A percentile compares a stretch with the other conserved stretches of the same genome.
phyloP scores from a whole-genome alignment of 2,888 invertebrate species.

The Chymomyza caudatula region DNA sequence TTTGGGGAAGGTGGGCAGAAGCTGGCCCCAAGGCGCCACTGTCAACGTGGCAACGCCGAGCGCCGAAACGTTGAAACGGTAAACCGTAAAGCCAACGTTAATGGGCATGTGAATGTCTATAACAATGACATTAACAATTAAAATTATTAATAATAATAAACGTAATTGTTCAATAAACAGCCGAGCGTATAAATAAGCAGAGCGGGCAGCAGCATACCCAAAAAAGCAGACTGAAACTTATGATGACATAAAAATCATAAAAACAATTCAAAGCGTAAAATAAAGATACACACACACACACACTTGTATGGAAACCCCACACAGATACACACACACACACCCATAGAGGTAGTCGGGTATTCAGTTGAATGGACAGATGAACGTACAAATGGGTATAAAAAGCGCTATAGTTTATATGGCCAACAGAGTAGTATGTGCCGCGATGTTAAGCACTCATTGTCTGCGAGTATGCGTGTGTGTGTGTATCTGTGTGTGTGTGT shows the following conservation, averaged over 20 bases:
- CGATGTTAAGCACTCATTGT: background rate
- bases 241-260: conserved; percentile 77
- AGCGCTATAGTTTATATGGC: conserved; percentile 42
- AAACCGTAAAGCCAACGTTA: conserved; percentile 13
- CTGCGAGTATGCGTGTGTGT: conserved; percentile 13
- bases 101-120: conserved; percentile 42
- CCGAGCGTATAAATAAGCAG: conserved; percentile 55
- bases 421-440: background rate
- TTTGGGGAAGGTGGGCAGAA: conserved; percentile 12
- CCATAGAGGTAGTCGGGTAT: background rate
- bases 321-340: background rate
- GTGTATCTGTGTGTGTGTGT: conserved; percentile 11
- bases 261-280: conserved; percentile 76
- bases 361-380: background rate
- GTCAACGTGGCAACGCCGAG: conserved; percentile 29
- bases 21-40: conserved; percentile 33
- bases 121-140: conserved; percentile 70
- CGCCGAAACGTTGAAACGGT: no score
- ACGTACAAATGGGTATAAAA: conserved; percentile 15
- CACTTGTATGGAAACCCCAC: conserved; percentile 1
- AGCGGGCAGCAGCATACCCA: conserved; percentile 32
- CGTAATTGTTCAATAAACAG: conserved; percentile 74
- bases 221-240: conserved; percentile 55
- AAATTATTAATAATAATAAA: conserved; percentile 72
- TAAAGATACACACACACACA: conserved; percentile 53